Percentiles rank a stretch among this genome's conserved stretches.
Evolutionary conservation across 2,888 invertebrate genomes (phyloP).

Genomic region (Ariolimax columbianus): DNA sequence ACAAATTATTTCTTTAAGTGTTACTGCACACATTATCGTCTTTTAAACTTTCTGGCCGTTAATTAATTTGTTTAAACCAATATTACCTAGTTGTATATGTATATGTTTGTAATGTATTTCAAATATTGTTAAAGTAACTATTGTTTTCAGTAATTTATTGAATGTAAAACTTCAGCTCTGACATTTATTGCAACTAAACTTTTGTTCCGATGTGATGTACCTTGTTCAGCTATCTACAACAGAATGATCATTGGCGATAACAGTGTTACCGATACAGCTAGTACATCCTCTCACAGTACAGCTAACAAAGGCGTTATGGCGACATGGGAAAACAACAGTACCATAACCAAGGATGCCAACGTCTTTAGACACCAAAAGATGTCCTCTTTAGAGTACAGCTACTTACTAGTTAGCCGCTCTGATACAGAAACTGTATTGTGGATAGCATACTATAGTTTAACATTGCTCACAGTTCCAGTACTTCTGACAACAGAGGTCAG

Average conservation of each 20-base stretch:
- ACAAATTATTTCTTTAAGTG: too few relatives aligned
- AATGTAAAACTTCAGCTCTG: too few relatives aligned
- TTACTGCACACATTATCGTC: too few relatives aligned
- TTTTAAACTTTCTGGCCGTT: too few relatives aligned
- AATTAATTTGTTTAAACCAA: too few relatives aligned
- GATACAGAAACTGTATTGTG: constrained; percentile 22
- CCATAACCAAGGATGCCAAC: not conserved
- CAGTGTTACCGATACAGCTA: not conserved
- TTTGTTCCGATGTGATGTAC: too few relatives aligned
- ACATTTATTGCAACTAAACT: too few relatives aligned
- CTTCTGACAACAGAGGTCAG: constrained; percentile 33
- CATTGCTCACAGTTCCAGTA: not conserved
- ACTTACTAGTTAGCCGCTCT: constrained; percentile 11
- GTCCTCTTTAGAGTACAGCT: constrained; percentile 1
- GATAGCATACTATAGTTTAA: constrained; percentile 18
- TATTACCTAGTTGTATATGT: too few relatives aligned
- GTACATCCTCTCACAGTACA: not conserved
- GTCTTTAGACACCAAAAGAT: not conserved
- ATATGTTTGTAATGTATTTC: too few relatives aligned
- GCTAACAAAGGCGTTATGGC: not conserved
- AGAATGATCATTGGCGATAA: not conserved
- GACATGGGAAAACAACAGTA: not conserved
- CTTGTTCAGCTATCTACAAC: not conserved
- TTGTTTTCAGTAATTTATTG: too few relatives aligned
- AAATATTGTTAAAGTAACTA: too few relatives aligned